Conservation (phyloP, 2,888 invertebrate genomes). For the Conomelus anceps region DNA sequence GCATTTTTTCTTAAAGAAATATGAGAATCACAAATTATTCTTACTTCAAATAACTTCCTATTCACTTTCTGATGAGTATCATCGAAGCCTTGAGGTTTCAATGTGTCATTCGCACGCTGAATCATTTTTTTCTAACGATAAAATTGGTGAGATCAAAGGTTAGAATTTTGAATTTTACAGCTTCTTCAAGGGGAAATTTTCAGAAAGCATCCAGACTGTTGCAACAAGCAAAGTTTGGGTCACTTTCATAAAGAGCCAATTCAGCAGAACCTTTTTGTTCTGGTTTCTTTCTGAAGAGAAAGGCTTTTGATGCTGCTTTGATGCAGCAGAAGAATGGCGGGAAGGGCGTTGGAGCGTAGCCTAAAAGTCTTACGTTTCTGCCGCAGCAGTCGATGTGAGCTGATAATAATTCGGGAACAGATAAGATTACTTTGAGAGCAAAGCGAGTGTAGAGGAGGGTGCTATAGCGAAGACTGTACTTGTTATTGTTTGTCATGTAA, state of each 20-base stretch:
- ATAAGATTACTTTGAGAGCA: background rate
- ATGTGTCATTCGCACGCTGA: background rate
- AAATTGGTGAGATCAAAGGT: background rate
- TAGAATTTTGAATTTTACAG: background rate
- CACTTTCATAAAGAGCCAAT: background rate
- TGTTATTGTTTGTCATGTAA: conserved; percentile 25
- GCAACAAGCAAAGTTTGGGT: background rate
- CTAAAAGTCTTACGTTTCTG: background rate
- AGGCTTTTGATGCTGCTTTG: background rate
- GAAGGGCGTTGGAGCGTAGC: background rate
- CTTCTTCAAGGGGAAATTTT: background rate
- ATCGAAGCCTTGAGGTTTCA: background rate
- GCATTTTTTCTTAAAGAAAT: background rate
- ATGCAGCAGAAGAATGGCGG: background rate
- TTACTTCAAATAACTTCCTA: background rate
- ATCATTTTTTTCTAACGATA: background rate
- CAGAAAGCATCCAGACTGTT: background rate
- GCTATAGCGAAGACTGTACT: conserved; percentile 13
- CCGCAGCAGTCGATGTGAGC: background rate
- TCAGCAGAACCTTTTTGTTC: background rate
- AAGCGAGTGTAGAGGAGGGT: background rate
- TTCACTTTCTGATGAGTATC: background rate
- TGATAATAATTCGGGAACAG: background rate
- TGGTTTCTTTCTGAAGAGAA: background rate
- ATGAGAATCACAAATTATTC: background rate